These are phyloP conservation scores for Dufourea novaeangliae DNA, from an alignment of 1,140 invertebrate species.

Conservation along the genomic window DNA sequence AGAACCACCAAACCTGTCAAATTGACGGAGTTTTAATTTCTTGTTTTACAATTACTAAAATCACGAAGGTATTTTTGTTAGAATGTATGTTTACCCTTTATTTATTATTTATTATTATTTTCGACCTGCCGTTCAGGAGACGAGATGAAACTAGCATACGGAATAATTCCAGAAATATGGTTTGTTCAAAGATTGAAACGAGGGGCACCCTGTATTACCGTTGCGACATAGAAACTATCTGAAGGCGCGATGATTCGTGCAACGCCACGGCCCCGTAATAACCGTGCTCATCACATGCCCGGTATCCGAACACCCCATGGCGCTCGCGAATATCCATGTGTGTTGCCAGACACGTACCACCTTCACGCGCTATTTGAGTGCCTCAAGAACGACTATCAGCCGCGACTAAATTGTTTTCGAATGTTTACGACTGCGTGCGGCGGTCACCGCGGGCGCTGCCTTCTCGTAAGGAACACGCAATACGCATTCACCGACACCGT, in stretches of 20 bases:
- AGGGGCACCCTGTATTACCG: background rate
- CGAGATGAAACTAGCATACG: too few species aligned
- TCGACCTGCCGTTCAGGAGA: too few species aligned
- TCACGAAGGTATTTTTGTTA: too few species aligned
- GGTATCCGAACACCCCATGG: slow-evolving; percentile 63
- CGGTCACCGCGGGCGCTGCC: slow-evolving; percentile 44
- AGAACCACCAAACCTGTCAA: too few species aligned
- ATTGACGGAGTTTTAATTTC: too few species aligned
- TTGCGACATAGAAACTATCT: background rate
- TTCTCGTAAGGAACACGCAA: slow-evolving; percentile 53
- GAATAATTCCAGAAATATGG: too few species aligned
- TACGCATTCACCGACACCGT: slow-evolving; percentile 33
- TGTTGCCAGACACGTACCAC: slow-evolving; percentile 63
- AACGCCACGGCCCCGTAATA: slow-evolving; percentile 47
- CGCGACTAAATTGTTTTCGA: slow-evolving; percentile 73
- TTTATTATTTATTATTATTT: too few species aligned
- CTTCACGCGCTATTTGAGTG: slow-evolving; percentile 69
- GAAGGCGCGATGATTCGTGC: slow-evolving; percentile 14
- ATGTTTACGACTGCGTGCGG: slow-evolving; percentile 66
- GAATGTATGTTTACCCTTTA: too few species aligned
- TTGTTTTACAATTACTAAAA: too few species aligned
- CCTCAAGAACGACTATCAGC: slow-evolving; percentile 60
- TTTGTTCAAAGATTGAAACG: too few species aligned
- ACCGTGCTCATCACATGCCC: slow-evolving; percentile 53
- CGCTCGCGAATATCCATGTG: slow-evolving; percentile 60